A percentile compares a stretch with the other conserved stretches of the same genome.
phyloP scores from a whole-genome alignment of 2,888 invertebrate species.

The Odontocolon sp. region DNA sequence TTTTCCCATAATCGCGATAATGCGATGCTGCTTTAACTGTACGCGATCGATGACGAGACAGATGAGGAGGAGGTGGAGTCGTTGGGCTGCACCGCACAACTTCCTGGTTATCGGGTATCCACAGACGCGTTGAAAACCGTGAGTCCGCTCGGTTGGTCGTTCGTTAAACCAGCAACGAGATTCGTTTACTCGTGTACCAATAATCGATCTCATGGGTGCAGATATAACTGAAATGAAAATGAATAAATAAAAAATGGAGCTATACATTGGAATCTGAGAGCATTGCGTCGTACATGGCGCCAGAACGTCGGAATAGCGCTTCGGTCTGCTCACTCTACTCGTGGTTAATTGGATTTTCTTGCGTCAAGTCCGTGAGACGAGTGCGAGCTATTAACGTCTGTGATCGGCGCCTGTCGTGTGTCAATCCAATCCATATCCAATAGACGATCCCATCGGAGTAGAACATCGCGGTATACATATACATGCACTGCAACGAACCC shows the following conservation, averaged over 20 bases:
- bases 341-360: slow-evolving; percentile 61
- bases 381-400: slow-evolving; percentile 49
- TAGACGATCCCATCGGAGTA: slow-evolving; percentile 29
- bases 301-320: slow-evolving; percentile 40
- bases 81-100: slow-evolving; percentile 8
- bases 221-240: too few species aligned
- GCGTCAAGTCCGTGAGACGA: slow-evolving; percentile 38
- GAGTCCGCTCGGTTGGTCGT: background rate
- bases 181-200: too few species aligned
- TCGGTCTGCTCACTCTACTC: slow-evolving; percentile 39
- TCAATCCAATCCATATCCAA: slow-evolving; percentile 56
- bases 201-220: too few species aligned
- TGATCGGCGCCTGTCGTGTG: slow-evolving; percentile 60
- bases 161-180: too few species aligned
- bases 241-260: too few species aligned
- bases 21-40: slow-evolving; percentile 2
- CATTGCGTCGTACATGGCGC: slow-evolving; percentile 49
- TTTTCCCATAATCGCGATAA: slow-evolving; percentile 26
- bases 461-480: background rate
- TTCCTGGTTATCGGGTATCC: slow-evolving; percentile 15
- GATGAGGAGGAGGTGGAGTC: slow-evolving; percentile 28
- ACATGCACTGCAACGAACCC: slow-evolving; percentile 1
- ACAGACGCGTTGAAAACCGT: slow-evolving; percentile 5
- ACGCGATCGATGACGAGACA: slow-evolving; percentile 20
- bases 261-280: slow-evolving; percentile 8